phyloP scores from a whole-genome alignment of 2,888 invertebrate species.

The Sepioteuthis lessoniana region DNA sequence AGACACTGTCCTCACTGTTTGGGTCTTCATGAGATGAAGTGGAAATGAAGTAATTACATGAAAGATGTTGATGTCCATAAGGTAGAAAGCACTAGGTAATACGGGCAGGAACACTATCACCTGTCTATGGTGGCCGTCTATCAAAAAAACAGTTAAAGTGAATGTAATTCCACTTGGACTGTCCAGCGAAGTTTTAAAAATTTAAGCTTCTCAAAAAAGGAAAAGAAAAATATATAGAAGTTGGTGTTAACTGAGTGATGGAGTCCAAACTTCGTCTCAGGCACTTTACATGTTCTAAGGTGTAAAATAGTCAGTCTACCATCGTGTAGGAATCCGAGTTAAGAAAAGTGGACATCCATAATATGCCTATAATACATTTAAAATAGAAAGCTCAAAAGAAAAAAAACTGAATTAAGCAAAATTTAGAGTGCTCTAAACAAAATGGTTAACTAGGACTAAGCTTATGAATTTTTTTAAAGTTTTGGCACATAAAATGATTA shows the following conservation, averaged over 20 bases:
- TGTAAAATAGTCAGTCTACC: background rate
- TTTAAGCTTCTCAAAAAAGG: background rate
- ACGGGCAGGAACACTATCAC: constrained; percentile 20
- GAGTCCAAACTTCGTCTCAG: constrained; percentile 10
- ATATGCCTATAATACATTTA: background rate
- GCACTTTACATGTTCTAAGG: constrained; percentile 11
- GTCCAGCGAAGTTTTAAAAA: background rate
- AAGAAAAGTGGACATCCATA: background rate
- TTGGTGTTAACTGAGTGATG: background rate
- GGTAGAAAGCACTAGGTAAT: constrained; percentile 45
- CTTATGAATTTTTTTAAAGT: background rate
- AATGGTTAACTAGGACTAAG: background rate
- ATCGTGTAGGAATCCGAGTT: background rate
- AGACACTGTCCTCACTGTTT: constrained; percentile 37
- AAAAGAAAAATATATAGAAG: too few relatives aligned
- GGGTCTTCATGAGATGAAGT: constrained; percentile 45
- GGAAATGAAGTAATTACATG: constrained; percentile 44
- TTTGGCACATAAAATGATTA: background rate
- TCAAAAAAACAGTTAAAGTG: background rate
- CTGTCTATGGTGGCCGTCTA: background rate
- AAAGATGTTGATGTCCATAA: constrained; percentile 43
- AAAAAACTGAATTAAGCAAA: background rate
- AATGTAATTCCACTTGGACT: background rate
- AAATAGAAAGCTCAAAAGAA: background rate
- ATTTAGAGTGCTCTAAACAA: background rate